phyloP scores from a whole-genome alignment of 2,888 invertebrate genomes.

The Phlogophora meticulosa region DNA sequence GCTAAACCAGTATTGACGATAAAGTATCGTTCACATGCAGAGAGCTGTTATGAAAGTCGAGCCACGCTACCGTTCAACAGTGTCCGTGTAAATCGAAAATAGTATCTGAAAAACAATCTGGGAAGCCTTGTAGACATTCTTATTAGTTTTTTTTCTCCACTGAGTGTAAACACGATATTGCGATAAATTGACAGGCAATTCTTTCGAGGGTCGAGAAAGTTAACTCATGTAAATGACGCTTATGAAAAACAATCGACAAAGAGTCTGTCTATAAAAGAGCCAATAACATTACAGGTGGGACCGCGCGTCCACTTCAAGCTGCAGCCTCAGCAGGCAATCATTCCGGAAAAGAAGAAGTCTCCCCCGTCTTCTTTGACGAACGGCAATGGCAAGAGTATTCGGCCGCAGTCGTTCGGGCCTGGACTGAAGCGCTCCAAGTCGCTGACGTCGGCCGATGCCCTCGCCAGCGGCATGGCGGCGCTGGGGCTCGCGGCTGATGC shows the following conservation, averaged over 20 bases:
- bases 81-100: not conserved
- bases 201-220: no score
- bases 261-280: not conserved
- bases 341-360: slow-evolving; percentile 87
- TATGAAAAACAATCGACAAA: not conserved
- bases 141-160: no score
- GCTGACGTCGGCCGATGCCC: slow-evolving; percentile 94
- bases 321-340: slow-evolving; percentile 84
- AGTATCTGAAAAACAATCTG: no score
- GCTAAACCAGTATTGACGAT: not conserved
- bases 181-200: no score
- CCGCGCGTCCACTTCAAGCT: slow-evolving; percentile 92
- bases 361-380: slow-evolving; percentile 85
- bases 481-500: slow-evolving; percentile 93
- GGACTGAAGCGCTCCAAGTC: slow-evolving; percentile 96
- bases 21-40: slow-evolving; percentile 1
- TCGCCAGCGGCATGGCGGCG: slow-evolving; percentile 93
- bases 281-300: slow-evolving; percentile 68
- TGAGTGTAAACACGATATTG: no score
- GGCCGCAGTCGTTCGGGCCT: slow-evolving; percentile 85
- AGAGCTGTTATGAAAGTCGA: not conserved
- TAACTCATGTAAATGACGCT: not conserved
- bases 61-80: not conserved
- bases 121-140: no score
- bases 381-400: slow-evolving; percentile 85